Evolutionary conservation across 2,797 vertebrate species (phyloP), one percentile per base, ranked within the genome.

Genomic region (Aldrovandia affinis): DNA sequence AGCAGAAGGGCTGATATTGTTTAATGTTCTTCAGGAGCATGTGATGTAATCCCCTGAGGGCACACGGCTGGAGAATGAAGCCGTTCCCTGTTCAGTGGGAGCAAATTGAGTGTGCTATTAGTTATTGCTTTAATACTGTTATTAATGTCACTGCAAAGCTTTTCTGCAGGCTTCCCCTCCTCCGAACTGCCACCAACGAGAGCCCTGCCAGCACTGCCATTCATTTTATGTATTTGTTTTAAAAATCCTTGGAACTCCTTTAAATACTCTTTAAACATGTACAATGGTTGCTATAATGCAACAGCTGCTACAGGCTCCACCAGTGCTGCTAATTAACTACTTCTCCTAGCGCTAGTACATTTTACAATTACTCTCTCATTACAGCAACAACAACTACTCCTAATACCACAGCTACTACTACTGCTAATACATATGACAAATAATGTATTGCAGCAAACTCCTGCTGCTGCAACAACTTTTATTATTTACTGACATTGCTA

Each of bases 121-220:
- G 36, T 75, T 75, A 44, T 75, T 75, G 70, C 36, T 42, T 75
- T 75, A 75, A 44, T 44, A 47, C 70, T 47, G 70, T 75, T 75
- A 44, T 75, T 75, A 47, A 39, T 44, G 70, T 75, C 70, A 75
- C 33, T 75, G 22, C 70, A 44, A 75, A 75, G 39, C 70, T 25
- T 18, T 75, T 75, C 14, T 70, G 12, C 33, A 20, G 70, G 18
- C 36, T 75, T 18, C 20, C 70, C 33, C 33, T 36, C n/a, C 36
- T 44, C 25, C 25, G 36, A 75, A 22, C 7, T 44, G 70, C 44
- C 70, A 44, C 36, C 6, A 75, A 44, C 9, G 8, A 47, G 18
- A 75, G 20, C 20, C 70, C 20, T 47, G 15, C 39, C 25, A 25
- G 70, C 25, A 70, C 15, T 39, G 33, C 30, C 15, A 3, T 30